A percentile compares a stretch with the other conserved stretches of the same genome.
Conservation (phyloP, 2,797 vertebrate genomes). For the Halcyon smyrnensis region DNA sequence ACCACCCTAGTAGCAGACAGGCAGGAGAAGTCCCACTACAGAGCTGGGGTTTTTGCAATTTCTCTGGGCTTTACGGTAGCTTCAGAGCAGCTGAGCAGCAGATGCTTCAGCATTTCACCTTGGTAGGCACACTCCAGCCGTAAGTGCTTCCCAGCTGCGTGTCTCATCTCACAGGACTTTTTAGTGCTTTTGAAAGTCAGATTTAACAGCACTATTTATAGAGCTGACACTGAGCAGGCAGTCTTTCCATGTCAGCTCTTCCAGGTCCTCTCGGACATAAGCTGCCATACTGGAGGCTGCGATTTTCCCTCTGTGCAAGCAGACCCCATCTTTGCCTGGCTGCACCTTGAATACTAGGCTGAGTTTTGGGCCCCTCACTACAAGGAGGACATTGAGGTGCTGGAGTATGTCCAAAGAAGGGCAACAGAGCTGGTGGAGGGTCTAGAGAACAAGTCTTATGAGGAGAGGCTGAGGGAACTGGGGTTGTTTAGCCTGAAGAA, state of each 20-base stretch:
- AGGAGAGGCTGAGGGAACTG: not conserved
- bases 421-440: not conserved
- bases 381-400: not conserved
- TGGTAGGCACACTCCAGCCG: not conserved
- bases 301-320: not conserved
- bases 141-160: not conserved
- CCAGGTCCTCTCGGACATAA: not conserved
- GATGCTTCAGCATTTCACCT: not conserved
- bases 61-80: not conserved
- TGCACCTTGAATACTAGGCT: not conserved
- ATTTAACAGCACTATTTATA: not conserved
- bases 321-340: rapidly evolving
- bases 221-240: not conserved
- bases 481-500: not conserved
- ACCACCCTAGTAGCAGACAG: not conserved
- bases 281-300: not conserved
- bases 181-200: not conserved
- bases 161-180: not conserved
- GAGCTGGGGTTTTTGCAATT: not conserved
- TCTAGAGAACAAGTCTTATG: not conserved
- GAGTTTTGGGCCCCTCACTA: not conserved
- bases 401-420: not conserved
- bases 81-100: not conserved
- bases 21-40: not conserved
- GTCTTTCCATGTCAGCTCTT: not conserved